Conservation (phyloP, 2,888 invertebrate species). For the Strigamia transsilvanica region DNA sequence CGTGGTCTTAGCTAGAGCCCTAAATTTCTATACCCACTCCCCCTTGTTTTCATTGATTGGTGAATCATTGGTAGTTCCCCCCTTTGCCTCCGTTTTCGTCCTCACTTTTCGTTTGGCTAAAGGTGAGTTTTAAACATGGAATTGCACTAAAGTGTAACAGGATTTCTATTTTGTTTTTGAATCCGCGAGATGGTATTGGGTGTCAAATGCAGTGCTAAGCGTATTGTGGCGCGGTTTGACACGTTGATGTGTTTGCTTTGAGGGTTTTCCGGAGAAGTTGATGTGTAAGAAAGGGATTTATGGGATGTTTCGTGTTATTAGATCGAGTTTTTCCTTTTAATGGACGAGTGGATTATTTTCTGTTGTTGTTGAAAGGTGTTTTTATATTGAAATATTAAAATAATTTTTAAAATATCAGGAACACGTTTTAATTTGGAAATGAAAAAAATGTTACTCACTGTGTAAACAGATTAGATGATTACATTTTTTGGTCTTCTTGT, state of each 20-base stretch:
- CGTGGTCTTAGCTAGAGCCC: constrained; percentile 9
- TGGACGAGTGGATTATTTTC: no score
- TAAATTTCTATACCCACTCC: background rate
- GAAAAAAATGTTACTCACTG: no score
- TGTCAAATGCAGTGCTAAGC: constrained; percentile 21
- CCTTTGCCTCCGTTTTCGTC: background rate
- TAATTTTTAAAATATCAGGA: no score
- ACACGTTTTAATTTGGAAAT: no score
- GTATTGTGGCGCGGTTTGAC: background rate
- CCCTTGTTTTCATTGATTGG: background rate
- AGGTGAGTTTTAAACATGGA: constrained; percentile 21
- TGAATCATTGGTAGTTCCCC: background rate
- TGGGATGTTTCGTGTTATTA: background rate
- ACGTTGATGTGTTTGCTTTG: constrained; percentile 26
- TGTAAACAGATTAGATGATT: no score
- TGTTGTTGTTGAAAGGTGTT: no score
- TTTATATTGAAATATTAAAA: no score
- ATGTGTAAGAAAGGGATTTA: background rate
- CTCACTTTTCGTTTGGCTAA: background rate
- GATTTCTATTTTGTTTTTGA: constrained; percentile 2
- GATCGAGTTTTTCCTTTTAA: no score
- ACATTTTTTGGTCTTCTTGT: no score
- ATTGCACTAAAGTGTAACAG: constrained; percentile 1
- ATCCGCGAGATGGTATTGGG: background rate
- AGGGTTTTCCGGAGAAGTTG: background rate